A percentile compares a stretch with the other conserved stretches of the same genome.
Evolutionary conservation across 2,888 invertebrate genomes (phyloP).

Genomic region (Lasioglossum pauxillum): DNA sequence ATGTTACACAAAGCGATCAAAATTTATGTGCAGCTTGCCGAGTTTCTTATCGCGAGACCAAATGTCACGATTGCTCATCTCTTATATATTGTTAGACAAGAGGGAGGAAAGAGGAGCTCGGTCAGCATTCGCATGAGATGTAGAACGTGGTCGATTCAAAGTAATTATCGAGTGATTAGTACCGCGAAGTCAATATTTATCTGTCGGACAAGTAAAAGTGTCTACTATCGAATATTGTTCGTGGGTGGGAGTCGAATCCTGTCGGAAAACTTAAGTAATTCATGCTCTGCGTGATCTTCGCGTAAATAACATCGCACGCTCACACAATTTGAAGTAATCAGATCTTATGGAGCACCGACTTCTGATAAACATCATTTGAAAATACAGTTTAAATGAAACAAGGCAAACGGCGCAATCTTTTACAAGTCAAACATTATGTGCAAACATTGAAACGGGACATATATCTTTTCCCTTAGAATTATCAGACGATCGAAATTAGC

Average conservation of each 20-base stretch:
- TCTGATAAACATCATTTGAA: not conserved
- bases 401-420: not conserved
- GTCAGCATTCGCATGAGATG: not conserved
- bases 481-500: not conserved
- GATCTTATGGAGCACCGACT: not conserved
- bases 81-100: not conserved
- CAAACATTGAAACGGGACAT: not conserved
- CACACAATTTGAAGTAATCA: slow-evolving; percentile 10
- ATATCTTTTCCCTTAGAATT: not conserved
- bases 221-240: slow-evolving; percentile 16
- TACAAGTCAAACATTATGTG: not conserved
- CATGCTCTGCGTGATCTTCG: not conserved
- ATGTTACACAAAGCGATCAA: slow-evolving; percentile 7
- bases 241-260: not conserved
- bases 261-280: slow-evolving; percentile 33
- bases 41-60: not conserved
- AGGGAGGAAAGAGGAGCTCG: not conserved
- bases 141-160: not conserved
- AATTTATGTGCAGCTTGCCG: not conserved
- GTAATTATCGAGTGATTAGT: not conserved
- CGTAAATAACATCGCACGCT: slow-evolving; percentile 44
- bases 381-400: not conserved
- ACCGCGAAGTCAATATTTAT: slow-evolving; percentile 8
- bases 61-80: not conserved
- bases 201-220: not conserved